Conservation (phyloP, 2,113 vertebrate species). For the Gyps fulvus region DNA sequence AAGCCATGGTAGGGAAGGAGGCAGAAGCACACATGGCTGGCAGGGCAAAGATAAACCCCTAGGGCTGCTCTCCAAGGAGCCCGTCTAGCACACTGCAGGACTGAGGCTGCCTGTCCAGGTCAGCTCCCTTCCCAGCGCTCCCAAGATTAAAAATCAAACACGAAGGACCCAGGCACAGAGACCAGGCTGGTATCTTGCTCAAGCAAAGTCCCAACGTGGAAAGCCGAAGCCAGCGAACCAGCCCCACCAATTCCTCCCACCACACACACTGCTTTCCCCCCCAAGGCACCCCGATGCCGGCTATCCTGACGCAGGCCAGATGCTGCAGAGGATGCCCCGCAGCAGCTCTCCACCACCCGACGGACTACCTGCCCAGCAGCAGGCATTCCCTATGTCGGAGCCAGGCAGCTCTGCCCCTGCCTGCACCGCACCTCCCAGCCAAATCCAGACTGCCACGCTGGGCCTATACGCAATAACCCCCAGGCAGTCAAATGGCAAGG, state of each 20-base stretch:
- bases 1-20: neutral
- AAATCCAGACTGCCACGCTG: fast-evolving
- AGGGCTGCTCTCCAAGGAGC: neutral
- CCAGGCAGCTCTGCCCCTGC: neutral
- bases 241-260: neutral
- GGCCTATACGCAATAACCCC: neutral
- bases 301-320: neutral
- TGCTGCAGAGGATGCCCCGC: fast-evolving
- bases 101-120: neutral
- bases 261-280: neutral
- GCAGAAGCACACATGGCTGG: fast-evolving
- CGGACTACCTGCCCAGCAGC: neutral
- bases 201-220: neutral
- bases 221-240: neutral
- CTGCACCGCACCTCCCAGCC: neutral
- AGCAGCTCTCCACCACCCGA: neutral
- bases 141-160: neutral
- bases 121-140: neutral
- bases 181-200: neutral
- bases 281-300: neutral
- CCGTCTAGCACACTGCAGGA: fast-evolving
- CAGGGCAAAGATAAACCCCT: neutral
- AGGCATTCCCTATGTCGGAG: fast-evolving
- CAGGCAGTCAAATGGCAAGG: neutral
- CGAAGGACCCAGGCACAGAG: neutral